phyloP scores from a whole-genome alignment of 2,888 invertebrate species.

The Dynastes grantii region DNA sequence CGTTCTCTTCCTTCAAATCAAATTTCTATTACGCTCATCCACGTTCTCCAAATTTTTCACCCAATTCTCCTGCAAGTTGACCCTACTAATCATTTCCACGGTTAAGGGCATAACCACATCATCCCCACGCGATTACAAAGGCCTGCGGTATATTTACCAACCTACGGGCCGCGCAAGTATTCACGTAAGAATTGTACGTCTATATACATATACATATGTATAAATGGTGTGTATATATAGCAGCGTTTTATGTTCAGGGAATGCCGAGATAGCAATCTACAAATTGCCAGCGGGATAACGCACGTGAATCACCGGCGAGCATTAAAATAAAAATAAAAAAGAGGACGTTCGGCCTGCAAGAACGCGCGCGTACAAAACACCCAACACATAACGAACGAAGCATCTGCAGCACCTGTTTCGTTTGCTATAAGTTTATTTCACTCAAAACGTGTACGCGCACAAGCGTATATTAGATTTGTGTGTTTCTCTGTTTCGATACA shows the following conservation, averaged over 20 bases:
- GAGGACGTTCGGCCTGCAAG: conserved; percentile 7
- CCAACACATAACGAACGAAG: conserved; percentile 21
- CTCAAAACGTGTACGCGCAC: neutral
- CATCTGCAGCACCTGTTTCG: conserved; percentile 37
- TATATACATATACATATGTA: neutral
- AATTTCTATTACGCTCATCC: too few relatives aligned
- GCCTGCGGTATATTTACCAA: too few relatives aligned
- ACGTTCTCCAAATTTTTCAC: too few relatives aligned
- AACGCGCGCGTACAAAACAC: conserved; percentile 9
- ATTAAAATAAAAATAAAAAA: conserved; percentile 42
- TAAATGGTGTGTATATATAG: neutral
- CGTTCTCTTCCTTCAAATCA: too few relatives aligned
- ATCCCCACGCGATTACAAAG: too few relatives aligned
- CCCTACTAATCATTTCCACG: too few relatives aligned
- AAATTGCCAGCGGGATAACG: conserved; percentile 39
- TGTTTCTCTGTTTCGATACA: neutral
- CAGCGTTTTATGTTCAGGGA: conserved; percentile 27
- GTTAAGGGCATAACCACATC: too few relatives aligned
- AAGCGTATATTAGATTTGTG: too few relatives aligned
- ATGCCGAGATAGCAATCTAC: conserved; percentile 41
- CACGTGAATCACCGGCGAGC: conserved; percentile 35
- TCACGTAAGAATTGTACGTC: neutral
- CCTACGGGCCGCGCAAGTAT: neutral
- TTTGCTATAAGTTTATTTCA: conserved; percentile 35
- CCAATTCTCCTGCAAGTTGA: too few relatives aligned